A percentile compares a stretch with the other conserved stretches of the same genome.
Evolutionary conservation across 1,140 invertebrate species (phyloP).

Genomic region (Mactra quadrangularis): DNA sequence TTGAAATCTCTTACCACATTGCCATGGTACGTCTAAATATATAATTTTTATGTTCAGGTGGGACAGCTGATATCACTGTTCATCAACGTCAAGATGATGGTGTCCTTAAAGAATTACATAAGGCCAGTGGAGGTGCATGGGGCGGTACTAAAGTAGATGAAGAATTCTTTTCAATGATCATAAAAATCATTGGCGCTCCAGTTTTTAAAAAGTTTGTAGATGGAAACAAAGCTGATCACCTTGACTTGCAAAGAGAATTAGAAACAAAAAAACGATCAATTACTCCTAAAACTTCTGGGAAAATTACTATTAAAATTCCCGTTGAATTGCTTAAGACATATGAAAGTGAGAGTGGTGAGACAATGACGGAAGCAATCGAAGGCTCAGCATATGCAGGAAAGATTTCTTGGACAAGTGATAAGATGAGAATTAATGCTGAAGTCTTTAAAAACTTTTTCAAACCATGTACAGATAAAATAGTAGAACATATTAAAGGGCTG

Average conservation of each 20-base stretch:
- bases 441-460: neutral
- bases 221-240: neutral
- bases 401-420: neutral
- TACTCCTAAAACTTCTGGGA: neutral
- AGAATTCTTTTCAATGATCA: conserved; percentile 8
- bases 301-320: neutral
- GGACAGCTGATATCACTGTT: conserved; percentile 46
- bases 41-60: conserved; percentile 16
- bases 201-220: neutral
- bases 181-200: neutral
- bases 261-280: conserved; percentile 3
- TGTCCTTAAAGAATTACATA: conserved; percentile 9
- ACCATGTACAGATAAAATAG: neutral
- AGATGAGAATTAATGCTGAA: neutral
- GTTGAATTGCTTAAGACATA: neutral
- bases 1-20: neutral
- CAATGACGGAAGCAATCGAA: neutral
- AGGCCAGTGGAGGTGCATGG: conserved; percentile 39
- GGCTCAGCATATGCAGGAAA: neutral
- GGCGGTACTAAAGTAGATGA: conserved; percentile 40
- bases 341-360: neutral
- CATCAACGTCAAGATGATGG: neutral
- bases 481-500: neutral
- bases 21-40: no score
- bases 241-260: conserved; percentile 14